A percentile compares a stretch with the other conserved stretches of the same genome.
These are phyloP conservation scores for Papilio xuthus DNA, from an alignment of 1,140 invertebrate species.

Conservation along the genomic window DNA sequence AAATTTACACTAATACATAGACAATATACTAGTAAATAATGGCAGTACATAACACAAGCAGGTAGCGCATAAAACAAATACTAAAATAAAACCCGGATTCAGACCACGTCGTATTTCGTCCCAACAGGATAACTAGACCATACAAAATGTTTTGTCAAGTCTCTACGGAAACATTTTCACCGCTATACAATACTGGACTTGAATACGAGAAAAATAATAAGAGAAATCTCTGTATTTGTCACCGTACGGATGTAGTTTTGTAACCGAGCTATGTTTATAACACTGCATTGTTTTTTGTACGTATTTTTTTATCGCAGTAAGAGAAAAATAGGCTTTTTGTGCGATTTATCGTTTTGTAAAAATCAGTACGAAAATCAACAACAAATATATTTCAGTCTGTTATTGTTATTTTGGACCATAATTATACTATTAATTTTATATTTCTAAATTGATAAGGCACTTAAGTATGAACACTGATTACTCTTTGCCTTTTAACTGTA, in stretches of 20 bases:
- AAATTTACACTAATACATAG: not conserved
- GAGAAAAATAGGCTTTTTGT: conserved; percentile 1
- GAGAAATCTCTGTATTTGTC: not conserved
- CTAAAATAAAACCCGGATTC: not conserved
- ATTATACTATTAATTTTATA: too few relatives aligned
- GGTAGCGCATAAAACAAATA: not conserved
- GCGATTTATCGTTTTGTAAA: not conserved
- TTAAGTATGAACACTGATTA: too few relatives aligned
- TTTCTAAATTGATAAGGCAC: too few relatives aligned
- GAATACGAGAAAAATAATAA: conserved; percentile 3
- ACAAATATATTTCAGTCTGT: not conserved
- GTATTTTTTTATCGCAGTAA: not conserved
- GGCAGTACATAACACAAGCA: not conserved
- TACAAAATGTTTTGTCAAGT: conserved; percentile 23
- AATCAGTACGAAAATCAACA: not conserved
- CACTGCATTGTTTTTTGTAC: not conserved
- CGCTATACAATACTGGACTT: not conserved
- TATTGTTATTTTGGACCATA: too few relatives aligned
- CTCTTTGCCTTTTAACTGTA: too few relatives aligned
- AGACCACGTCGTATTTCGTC: not conserved
- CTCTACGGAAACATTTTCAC: conserved; percentile 2
- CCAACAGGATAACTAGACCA: conserved; percentile 18
- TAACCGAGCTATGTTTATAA: not conserved
- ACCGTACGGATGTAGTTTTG: conserved; percentile 9
- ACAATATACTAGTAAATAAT: not conserved